A percentile compares a stretch with the other conserved stretches of the same genome.
These are phyloP conservation scores for Anguilla japonica DNA, from an alignment of 2,113 vertebrate genomes.

Conservation along the genomic window DNA sequence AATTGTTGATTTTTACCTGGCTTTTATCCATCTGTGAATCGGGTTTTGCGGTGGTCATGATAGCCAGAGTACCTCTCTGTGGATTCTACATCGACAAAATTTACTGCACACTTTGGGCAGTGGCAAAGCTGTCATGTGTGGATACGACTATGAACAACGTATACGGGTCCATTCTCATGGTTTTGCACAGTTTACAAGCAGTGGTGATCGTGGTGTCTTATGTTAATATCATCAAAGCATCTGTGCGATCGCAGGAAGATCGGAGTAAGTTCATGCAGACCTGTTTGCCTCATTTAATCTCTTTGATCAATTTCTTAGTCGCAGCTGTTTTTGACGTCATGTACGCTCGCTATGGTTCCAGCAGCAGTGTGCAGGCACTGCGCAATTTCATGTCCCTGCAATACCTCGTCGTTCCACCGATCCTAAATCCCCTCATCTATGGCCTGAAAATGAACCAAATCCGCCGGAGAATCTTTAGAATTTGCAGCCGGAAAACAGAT, in stretches of 20 bases:
- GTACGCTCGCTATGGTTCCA: neutral
- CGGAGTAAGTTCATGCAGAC: neutral
- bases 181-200: slow-evolving; percentile 27
- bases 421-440: too few species aligned
- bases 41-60: rapidly evolving
- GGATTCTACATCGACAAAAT: slow-evolving; percentile 33
- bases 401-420: too few species aligned
- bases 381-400: too few species aligned
- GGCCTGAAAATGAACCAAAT: too few species aligned
- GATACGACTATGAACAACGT: slow-evolving; percentile 43
- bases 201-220: neutral
- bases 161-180: slow-evolving; percentile 37
- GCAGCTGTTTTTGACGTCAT: neutral
- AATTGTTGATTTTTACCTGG: slow-evolving; percentile 55
- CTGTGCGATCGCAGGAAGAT: neutral
- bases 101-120: slow-evolving; percentile 21
- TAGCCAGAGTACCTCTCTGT: slow-evolving; percentile 43
- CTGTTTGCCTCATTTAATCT: neutral
- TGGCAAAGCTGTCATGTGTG: slow-evolving; percentile 24
- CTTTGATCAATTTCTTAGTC: neutral
- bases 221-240: neutral
- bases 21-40: slow-evolving; percentile 40
- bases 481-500: too few species aligned
- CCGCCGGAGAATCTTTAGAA: too few species aligned
- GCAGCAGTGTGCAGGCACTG: too few species aligned